Percentiles rank a stretch among this genome's conserved stretches.
These are phyloP conservation scores for Hemicrepidius hirtus DNA, from an alignment of 2,888 invertebrate genomes.

Conservation along the genomic window DNA sequence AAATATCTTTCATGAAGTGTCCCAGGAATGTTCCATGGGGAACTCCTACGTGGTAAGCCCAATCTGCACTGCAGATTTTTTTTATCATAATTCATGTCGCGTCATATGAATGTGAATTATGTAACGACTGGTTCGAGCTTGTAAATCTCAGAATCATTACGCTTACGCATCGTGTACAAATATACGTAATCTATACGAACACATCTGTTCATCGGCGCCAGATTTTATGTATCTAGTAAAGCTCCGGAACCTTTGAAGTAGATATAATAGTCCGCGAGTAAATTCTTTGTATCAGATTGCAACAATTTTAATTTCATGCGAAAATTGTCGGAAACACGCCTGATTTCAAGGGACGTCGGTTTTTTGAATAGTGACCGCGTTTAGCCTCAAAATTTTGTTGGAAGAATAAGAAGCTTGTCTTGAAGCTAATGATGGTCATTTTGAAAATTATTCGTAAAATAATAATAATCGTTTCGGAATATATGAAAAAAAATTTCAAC, in stretches of 20 bases:
- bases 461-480: no score
- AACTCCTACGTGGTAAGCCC: conserved; percentile 1
- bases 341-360: no score
- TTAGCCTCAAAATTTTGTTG: no score
- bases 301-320: no score
- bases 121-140: conserved; percentile 8
- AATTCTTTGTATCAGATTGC: background rate
- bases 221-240: background rate
- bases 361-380: no score
- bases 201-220: conserved; percentile 21
- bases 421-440: no score
- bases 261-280: background rate
- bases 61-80: background rate
- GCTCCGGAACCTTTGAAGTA: background rate
- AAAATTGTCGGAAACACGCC: no score
- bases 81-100: background rate
- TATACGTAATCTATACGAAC: conserved; percentile 17
- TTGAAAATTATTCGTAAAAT: no score
- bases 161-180: conserved; percentile 8
- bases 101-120: conserved; percentile 6
- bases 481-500: no score
- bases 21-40: conserved; percentile 5
- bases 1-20: background rate
- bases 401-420: no score
- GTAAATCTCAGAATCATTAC: conserved; percentile 12